Percentiles rank a stretch among this genome's conserved stretches.
Conservation (phyloP, 2,113 vertebrate genomes). For the Colinus virginianus region DNA sequence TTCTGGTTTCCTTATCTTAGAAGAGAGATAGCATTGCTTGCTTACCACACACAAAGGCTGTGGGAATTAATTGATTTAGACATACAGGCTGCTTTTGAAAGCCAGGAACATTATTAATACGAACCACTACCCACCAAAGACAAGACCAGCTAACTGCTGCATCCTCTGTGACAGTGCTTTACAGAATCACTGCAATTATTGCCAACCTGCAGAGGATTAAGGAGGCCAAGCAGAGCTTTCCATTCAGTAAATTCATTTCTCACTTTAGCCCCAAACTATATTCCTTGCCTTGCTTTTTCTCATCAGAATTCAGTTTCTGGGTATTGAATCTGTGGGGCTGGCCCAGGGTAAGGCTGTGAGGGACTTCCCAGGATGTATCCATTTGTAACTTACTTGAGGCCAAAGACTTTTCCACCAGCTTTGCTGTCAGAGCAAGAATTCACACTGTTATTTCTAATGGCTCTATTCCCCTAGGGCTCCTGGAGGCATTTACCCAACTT, state of each 20-base stretch:
- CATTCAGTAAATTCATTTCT: conserved; percentile 5
- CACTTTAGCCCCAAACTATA: background rate
- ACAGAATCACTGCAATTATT: background rate
- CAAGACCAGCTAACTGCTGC: conserved; percentile 37
- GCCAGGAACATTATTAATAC: conserved; percentile 54
- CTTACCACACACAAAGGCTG: background rate
- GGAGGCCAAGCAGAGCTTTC: background rate
- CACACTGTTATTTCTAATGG: background rate
- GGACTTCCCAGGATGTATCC: background rate
- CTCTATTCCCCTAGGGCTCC: conserved; percentile 13
- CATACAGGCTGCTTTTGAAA: conserved; percentile 55
- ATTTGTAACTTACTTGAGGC: background rate
- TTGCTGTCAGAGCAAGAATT: background rate
- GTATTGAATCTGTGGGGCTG: background rate
- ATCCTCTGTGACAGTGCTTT: conserved; percentile 9
- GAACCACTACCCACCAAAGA: conserved; percentile 31
- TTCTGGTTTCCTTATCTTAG: conserved; percentile 55
- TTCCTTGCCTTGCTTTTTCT: background rate
- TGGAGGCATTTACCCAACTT: conserved; percentile 17
- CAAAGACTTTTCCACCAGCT: background rate
- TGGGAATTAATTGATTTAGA: conserved; percentile 58
- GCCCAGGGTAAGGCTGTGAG: background rate
- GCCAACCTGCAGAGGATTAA: conserved; percentile 2
- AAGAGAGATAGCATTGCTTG: conserved; percentile 41
- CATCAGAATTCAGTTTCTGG: background rate